phyloP scores from a whole-genome alignment of 2,888 invertebrate genomes.

The Aleiodes leptofemur region DNA sequence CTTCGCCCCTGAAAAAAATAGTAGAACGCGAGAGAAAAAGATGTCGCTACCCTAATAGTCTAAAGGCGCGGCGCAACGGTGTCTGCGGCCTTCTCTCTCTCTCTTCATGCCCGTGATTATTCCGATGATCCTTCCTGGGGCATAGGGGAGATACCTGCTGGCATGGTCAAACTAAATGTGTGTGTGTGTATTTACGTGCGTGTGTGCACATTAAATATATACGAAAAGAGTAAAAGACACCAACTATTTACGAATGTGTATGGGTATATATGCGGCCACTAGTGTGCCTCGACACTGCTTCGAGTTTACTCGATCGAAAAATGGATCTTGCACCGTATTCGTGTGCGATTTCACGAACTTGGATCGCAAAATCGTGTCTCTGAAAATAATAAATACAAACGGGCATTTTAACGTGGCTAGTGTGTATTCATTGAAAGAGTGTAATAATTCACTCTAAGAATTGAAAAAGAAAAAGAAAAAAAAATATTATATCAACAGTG shows the following conservation, averaged over 20 bases:
- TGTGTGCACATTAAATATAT: background rate
- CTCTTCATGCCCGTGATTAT: background rate
- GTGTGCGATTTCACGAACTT: constrained; percentile 59
- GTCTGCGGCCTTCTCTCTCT: background rate
- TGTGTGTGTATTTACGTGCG: too few relatives aligned
- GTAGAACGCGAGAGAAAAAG: background rate
- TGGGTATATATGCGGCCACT: constrained; percentile 20
- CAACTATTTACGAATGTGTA: background rate
- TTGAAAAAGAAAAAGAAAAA: constrained; percentile 7
- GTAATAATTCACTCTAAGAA: background rate
- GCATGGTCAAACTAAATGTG: background rate
- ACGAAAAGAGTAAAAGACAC: background rate
- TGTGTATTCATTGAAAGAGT: constrained; percentile 7
- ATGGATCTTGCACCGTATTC: constrained; percentile 63
- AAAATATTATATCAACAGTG: constrained; percentile 12
- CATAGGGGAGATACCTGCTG: constrained; percentile 16
- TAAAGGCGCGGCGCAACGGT: background rate
- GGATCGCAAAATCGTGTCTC: constrained; percentile 50
- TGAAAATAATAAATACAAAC: constrained; percentile 47
- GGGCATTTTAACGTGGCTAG: constrained; percentile 41
- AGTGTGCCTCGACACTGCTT: constrained; percentile 40
- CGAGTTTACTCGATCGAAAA: constrained; percentile 60
- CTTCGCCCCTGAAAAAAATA: too few relatives aligned
- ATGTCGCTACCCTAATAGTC: background rate
- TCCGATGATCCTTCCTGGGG: background rate